A percentile compares a stretch with the other conserved stretches of the same genome.
These are phyloP conservation scores for Psettodes erumei DNA, from an alignment of 2,113 vertebrate genomes.

Conservation along the genomic window DNA sequence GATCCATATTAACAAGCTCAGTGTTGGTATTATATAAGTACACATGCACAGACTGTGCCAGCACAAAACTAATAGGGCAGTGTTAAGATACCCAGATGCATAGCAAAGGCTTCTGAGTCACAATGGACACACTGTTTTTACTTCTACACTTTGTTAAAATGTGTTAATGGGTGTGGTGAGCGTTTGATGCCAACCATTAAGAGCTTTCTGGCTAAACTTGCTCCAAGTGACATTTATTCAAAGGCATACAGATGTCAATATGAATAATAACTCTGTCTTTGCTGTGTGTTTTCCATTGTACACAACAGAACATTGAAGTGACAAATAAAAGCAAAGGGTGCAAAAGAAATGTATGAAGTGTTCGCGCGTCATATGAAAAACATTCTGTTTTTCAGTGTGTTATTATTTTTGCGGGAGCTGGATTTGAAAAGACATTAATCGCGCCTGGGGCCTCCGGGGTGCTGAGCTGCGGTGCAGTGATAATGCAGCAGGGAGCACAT, in stretches of 20 bases:
- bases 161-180: conserved; percentile 76
- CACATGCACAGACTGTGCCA: conserved; percentile 50
- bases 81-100: conserved; percentile 76
- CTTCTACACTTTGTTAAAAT: conserved; percentile 73
- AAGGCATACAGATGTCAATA: conserved; percentile 51
- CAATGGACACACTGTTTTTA: conserved; percentile 74
- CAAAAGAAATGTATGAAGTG: conserved; percentile 5
- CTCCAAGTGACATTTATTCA: conserved; percentile 65
- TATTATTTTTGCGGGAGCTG: conserved; percentile 53
- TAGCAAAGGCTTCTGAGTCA: conserved; percentile 73
- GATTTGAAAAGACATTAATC: conserved; percentile 53
- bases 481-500: conserved; percentile 73
- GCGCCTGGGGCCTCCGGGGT: conserved; percentile 50
- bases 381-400: conserved; percentile 46
- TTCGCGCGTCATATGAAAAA: conserved; percentile 22
- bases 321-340: conserved; percentile 5
- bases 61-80: conserved; percentile 46
- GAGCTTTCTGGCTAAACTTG: conserved; percentile 57
- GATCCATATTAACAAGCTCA: conserved; percentile 48
- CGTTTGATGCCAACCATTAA: conserved; percentile 72
- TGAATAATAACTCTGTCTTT: conserved; percentile 57
- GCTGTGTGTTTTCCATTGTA: conserved; percentile 23
- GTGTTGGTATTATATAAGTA: conserved; percentile 59
- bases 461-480: conserved; percentile 48
- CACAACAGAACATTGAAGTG: conserved; percentile 27